A percentile compares a stretch with the other conserved stretches of the same genome.
These are phyloP conservation scores for Mycalesis mineus DNA, from an alignment of 2,888 invertebrate genomes.

Conservation along the genomic window DNA sequence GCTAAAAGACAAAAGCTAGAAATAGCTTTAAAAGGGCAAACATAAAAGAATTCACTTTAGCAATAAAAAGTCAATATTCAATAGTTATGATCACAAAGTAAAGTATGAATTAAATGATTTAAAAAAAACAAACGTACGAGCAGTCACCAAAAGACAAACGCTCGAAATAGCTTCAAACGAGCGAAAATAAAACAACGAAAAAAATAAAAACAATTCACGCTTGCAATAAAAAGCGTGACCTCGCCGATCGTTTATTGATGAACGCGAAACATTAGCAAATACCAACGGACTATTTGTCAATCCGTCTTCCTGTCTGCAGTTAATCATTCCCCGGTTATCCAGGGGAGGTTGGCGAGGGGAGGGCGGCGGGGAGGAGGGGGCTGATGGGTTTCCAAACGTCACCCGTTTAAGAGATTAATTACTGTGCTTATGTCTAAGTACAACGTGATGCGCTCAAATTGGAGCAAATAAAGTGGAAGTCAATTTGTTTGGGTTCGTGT, in stretches of 20 bases:
- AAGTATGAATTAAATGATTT: not conserved
- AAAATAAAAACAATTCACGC: slow-evolving; percentile 22
- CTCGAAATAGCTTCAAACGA: not conserved
- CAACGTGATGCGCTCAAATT: slow-evolving; percentile 57
- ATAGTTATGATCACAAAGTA: not conserved
- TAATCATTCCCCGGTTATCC: slow-evolving; percentile 72
- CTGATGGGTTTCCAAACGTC: slow-evolving; percentile 46
- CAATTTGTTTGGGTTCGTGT: slow-evolving; percentile 13
- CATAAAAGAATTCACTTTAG: too few species aligned
- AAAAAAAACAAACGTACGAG: not conserved
- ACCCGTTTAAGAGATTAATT: slow-evolving; percentile 72
- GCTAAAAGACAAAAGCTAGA: too few species aligned
- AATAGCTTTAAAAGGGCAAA: too few species aligned
- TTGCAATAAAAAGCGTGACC: slow-evolving; percentile 29
- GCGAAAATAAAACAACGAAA: too few species aligned
- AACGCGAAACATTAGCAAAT: slow-evolving; percentile 71
- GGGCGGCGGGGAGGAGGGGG: slow-evolving; percentile 39
- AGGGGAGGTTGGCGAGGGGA: slow-evolving; percentile 36
- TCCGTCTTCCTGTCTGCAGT: slow-evolving; percentile 75
- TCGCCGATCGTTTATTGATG: slow-evolving; percentile 68
- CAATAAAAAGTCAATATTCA: too few species aligned
- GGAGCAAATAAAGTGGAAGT: slow-evolving; percentile 38
- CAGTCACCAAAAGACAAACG: not conserved
- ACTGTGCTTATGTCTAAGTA: slow-evolving; percentile 60
- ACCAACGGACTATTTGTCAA: slow-evolving; percentile 77